Conservation (phyloP, 2,113 vertebrate species). For the Polypterus bichir region DNA sequence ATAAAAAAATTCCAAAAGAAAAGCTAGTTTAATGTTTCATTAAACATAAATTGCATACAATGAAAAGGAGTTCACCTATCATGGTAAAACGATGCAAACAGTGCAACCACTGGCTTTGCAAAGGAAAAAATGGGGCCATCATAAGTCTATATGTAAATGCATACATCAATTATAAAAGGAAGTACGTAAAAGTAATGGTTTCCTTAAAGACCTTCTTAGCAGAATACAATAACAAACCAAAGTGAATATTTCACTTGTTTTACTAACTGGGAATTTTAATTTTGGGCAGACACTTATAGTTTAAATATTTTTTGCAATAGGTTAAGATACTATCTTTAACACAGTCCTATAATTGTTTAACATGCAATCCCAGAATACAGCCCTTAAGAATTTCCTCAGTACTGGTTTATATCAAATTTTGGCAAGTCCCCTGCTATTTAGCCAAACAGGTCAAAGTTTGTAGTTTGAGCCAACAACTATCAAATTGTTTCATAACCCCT, state of each 20-base stretch:
- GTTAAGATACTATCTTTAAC: constrained; percentile 26
- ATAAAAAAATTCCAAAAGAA: too few species aligned
- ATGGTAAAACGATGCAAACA: too few species aligned
- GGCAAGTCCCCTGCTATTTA: constrained; percentile 25
- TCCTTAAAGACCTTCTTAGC: too few species aligned
- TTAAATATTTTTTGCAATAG: constrained; percentile 20
- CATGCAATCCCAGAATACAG: constrained; percentile 26
- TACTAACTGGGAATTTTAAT: too few species aligned
- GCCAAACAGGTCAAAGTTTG: constrained; percentile 39
- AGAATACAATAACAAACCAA: too few species aligned
- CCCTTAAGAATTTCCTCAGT: constrained; percentile 24
- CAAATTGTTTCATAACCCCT: constrained; percentile 37
- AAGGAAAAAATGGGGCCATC: too few species aligned
- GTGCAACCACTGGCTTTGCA: too few species aligned
- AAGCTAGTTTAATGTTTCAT: background rate
- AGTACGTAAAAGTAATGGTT: too few species aligned
- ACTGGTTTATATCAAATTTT: constrained; percentile 33
- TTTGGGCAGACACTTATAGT: background rate
- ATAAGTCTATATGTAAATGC: too few species aligned
- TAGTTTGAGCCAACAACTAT: constrained; percentile 24
- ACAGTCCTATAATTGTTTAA: constrained; percentile 21
- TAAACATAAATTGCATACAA: background rate
- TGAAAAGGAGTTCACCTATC: too few species aligned
- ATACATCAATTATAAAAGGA: too few species aligned
- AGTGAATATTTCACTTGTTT: too few species aligned